Percentiles rank a stretch among this genome's conserved stretches.
These are phyloP conservation scores for Regulus satrapa DNA, from an alignment of 2,113 vertebrate genomes.

Conservation along the genomic window DNA sequence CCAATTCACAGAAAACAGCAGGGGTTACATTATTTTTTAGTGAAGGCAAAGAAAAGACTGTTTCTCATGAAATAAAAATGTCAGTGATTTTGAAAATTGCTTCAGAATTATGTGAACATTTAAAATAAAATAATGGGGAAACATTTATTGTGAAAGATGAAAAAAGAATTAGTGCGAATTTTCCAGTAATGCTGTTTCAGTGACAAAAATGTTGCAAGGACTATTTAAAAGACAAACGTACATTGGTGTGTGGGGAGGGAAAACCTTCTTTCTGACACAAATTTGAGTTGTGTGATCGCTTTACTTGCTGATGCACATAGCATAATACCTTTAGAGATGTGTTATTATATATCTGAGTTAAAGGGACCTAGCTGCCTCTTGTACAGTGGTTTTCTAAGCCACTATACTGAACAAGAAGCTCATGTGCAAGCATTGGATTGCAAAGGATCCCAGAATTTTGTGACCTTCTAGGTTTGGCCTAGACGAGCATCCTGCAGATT, in stretches of 20 bases:
- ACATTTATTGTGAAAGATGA: neutral
- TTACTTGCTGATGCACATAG: neutral
- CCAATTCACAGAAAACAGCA: constrained; percentile 1
- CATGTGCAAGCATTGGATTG: neutral
- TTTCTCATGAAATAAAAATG: constrained; percentile 23
- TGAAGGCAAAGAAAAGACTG: neutral
- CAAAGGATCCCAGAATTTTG: neutral
- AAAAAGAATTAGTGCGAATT: neutral
- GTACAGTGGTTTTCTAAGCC: neutral
- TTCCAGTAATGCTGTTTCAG: neutral
- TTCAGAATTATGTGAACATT: neutral
- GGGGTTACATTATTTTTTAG: constrained; percentile 4
- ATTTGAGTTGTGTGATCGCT: neutral
- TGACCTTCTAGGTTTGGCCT: neutral
- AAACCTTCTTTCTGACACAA: neutral
- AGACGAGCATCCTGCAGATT: neutral
- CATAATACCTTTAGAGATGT: neutral
- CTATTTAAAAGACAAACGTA: neutral
- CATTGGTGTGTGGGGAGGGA: neutral
- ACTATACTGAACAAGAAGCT: neutral
- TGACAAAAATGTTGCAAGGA: neutral
- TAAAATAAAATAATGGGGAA: neutral
- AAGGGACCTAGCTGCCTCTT: neutral
- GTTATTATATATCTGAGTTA: neutral
- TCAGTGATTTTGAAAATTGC: constrained; percentile 49